A percentile compares a stretch with the other conserved stretches of the same genome.
Conservation (phyloP, 1,140 invertebrate genomes). For the Pristionchus pacificus region DNA sequence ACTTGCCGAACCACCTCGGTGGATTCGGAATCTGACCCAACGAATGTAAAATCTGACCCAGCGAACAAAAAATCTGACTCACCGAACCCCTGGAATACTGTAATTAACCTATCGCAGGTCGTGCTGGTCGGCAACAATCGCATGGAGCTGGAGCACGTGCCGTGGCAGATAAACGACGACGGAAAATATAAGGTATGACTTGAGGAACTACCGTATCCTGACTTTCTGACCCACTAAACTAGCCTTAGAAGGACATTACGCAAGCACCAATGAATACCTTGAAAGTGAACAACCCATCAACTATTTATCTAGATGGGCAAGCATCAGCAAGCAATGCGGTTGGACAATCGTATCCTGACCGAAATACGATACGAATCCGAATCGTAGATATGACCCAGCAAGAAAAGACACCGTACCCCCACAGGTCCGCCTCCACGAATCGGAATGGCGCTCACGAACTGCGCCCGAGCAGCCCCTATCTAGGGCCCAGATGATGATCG, state of each 20-base stretch:
- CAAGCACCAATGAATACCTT: no score
- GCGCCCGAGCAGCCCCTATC: conserved; percentile 59
- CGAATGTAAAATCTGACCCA: neutral
- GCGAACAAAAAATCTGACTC: neutral
- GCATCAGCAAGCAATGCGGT: no score
- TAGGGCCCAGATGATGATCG: conserved; percentile 70
- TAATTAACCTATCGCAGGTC: conserved; percentile 61
- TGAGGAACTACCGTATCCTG: no score
- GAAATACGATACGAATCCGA: neutral
- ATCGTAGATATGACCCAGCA: neutral
- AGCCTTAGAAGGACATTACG: no score
- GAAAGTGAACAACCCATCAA: no score
- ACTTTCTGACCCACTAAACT: no score
- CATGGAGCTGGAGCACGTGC: conserved; percentile 65
- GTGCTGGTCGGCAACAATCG: conserved; percentile 75
- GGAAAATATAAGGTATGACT: conserved; percentile 60
- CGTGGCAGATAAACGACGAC: conserved; percentile 59
- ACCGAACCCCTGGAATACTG: neutral
- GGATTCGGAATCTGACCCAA: neutral
- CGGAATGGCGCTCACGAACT: conserved; percentile 67
- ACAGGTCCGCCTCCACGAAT: conserved; percentile 54
- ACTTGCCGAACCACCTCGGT: no score
- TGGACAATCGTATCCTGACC: neutral
- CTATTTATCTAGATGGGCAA: no score
- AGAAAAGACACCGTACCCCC: conserved; percentile 31